Conservation (phyloP, 2,888 invertebrate genomes). For the Drosophila imparisetae region DNA sequence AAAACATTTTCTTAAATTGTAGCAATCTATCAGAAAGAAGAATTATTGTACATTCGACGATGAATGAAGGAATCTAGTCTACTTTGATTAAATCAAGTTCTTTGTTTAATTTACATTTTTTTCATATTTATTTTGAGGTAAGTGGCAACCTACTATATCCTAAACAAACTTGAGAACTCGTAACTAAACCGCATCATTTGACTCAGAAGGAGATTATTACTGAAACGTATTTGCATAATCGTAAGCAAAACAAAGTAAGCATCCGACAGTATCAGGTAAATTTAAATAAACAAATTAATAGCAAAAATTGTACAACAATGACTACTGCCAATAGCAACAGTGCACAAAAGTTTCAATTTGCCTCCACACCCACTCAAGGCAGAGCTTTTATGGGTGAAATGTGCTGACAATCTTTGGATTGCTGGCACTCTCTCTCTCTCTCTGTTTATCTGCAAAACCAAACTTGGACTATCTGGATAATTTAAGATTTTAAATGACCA, state of each 20-base stretch:
- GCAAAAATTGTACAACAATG: constrained; percentile 52
- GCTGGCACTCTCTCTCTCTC: constrained; percentile 12
- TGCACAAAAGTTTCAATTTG: constrained; percentile 52
- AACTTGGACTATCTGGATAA: constrained; percentile 63
- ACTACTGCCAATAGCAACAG: constrained; percentile 62
- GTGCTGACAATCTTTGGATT: constrained; percentile 74
- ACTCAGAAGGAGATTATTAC: constrained; percentile 20
- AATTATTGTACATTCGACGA: not conserved
- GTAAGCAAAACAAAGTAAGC: constrained; percentile 24
- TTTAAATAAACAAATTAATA: constrained; percentile 71
- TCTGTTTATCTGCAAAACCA: not conserved
- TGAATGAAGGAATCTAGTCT: not conserved
- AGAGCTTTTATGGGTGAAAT: constrained; percentile 47
- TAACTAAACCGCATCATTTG: constrained; percentile 40
- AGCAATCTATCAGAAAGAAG: not conserved
- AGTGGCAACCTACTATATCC: constrained; percentile 36
- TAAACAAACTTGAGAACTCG: constrained; percentile 11
- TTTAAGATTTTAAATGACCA: constrained; percentile 76
- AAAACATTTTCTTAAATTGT: constrained; percentile 13
- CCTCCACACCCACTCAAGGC: not conserved
- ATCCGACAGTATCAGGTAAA: constrained; percentile 36
- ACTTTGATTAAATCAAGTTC: not conserved
- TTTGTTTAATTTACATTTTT: constrained; percentile 3
- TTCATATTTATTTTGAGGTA: constrained; percentile 56
- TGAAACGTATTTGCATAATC: constrained; percentile 53